Evolutionary conservation across 2,113 vertebrate species (phyloP).

Genomic region (Macaca fascicularis): DNA sequence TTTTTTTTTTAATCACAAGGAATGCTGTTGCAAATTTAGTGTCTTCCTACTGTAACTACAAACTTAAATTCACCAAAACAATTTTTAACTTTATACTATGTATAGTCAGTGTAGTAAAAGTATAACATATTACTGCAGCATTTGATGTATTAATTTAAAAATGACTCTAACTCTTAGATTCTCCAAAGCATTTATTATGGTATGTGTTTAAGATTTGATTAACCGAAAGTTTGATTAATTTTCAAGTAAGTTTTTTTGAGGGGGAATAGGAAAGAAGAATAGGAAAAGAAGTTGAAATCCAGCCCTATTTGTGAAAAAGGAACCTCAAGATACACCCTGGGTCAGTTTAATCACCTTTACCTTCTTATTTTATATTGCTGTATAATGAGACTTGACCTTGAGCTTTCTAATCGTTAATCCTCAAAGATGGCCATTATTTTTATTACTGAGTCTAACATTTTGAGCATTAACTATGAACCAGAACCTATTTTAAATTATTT

Average conservation of each 20-base stretch:
- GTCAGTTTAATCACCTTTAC: neutral
- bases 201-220: neutral
- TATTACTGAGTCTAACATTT: neutral
- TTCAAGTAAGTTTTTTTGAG: neutral
- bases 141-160: neutral
- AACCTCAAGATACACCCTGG: neutral
- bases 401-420: neutral
- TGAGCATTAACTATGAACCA: neutral
- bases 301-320: neutral
- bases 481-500: neutral
- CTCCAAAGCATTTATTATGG: neutral
- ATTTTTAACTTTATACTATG: neutral
- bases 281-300: neutral
- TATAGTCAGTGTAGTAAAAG: neutral
- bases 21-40: neutral
- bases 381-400: neutral
- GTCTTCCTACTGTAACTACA: neutral
- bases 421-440: neutral
- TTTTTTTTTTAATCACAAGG: neutral
- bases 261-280: neutral
- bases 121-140: neutral
- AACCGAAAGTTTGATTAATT: neutral
- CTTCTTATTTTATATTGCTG: neutral
- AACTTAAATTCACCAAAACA: conserved; percentile 5
- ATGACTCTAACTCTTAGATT: neutral